Conservation (phyloP, 2,888 invertebrate species). For the Ramazzottius varieornatus region DNA sequence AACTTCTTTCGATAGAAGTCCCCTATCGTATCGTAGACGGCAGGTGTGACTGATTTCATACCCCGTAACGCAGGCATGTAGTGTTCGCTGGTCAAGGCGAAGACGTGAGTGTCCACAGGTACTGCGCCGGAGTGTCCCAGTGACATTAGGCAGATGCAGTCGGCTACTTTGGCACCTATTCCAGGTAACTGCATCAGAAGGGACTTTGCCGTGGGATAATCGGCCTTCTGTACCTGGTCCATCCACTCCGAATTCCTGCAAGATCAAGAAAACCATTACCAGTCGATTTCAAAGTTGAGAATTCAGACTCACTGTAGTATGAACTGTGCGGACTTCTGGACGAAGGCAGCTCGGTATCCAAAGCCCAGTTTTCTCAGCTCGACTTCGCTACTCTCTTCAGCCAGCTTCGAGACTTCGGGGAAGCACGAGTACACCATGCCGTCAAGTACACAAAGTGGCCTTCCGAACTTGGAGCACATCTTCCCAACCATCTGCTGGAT, state of each 20-base stretch:
- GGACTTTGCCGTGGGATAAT: conserved; percentile 7
- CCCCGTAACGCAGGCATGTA: conserved; percentile 49
- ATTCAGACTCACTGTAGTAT: conserved; percentile 36
- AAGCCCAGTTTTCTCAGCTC: conserved; percentile 35
- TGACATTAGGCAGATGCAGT: conserved; percentile 91
- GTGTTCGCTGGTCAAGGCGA: conserved; percentile 52
- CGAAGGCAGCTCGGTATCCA: conserved; percentile 54
- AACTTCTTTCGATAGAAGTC: conserved; percentile 6
- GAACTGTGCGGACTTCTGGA: conserved; percentile 35
- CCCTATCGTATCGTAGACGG: conserved; percentile 60
- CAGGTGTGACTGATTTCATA: conserved; percentile 49
- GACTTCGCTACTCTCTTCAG: conserved; percentile 36
- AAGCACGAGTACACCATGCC: conserved; percentile 44
- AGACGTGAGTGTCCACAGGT: conserved; percentile 87
- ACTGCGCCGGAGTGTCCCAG: conserved; percentile 58
- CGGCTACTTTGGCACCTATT: conserved; percentile 85
- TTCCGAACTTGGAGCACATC: conserved; percentile 51
- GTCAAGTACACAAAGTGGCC: conserved; percentile 39
- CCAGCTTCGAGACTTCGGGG: conserved; percentile 41
- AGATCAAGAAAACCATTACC: too few species aligned
- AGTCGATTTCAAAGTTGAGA: conserved; percentile 13
- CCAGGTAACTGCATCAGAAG: conserved; percentile 52
- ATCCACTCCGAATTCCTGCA: neutral
- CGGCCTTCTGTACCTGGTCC: neutral
- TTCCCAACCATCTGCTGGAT: conserved; percentile 75